phyloP scores from a whole-genome alignment of 2,113 vertebrate genomes.

The Antechinus flavipes region DNA sequence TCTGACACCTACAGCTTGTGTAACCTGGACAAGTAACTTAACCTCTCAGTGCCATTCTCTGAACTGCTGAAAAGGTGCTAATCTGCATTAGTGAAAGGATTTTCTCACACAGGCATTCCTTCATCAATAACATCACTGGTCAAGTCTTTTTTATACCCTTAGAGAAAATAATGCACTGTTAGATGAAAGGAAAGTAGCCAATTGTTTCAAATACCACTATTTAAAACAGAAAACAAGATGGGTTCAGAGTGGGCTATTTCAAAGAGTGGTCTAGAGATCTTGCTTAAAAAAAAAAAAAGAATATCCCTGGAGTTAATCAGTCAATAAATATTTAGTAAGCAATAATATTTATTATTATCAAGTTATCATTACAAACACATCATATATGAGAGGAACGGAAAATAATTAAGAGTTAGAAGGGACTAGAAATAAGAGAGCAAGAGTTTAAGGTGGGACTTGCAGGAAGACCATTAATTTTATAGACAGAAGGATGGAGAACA shows the following conservation, averaged over 20 bases:
- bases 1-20: background rate
- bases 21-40: background rate
- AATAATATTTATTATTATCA: too few relatives aligned
- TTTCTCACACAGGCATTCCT: background rate
- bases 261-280: constrained; percentile 53
- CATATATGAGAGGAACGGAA: background rate
- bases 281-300: constrained; percentile 14
- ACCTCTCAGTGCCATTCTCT: background rate
- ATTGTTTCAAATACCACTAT: constrained; percentile 29
- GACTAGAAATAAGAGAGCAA: background rate
- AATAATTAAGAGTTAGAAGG: background rate
- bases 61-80: background rate
- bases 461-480: background rate
- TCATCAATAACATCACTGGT: background rate
- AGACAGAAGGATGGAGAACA: background rate
- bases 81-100: background rate
- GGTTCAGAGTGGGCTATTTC: constrained; percentile 20
- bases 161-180: constrained; percentile 22
- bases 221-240: constrained; percentile 23
- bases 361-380: background rate
- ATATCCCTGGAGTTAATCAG: background rate
- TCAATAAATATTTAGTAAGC: background rate
- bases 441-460: background rate
- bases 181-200: constrained; percentile 58
- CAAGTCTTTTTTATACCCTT: background rate